A percentile compares a stretch with the other conserved stretches of the same genome.
These are phyloP conservation scores for Progne subis DNA, from an alignment of 2,113 vertebrate genomes.

Conservation along the genomic window DNA sequence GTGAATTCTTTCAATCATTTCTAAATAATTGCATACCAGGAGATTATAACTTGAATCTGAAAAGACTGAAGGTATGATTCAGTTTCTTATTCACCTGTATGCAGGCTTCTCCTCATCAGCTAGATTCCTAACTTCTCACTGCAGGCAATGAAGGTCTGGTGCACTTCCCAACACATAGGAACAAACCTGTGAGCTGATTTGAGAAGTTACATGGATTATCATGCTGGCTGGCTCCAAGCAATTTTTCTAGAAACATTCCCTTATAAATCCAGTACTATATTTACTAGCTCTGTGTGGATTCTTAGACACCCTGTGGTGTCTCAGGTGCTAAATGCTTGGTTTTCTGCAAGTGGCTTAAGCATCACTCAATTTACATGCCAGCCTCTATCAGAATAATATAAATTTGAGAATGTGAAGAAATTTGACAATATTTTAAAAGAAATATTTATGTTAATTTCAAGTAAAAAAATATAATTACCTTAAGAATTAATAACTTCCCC, in stretches of 20 bases:
- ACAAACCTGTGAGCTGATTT: background rate
- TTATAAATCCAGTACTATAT: background rate
- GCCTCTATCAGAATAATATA: background rate
- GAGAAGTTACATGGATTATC: background rate
- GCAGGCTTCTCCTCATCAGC: background rate
- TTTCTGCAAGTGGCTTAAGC: background rate
- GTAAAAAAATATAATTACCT: background rate
- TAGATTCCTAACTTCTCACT: background rate
- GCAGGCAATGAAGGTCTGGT: background rate
- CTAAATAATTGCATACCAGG: background rate
- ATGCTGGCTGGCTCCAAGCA: background rate
- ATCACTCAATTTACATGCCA: background rate
- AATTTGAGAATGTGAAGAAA: background rate
- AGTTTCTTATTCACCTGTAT: background rate
- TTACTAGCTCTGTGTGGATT: background rate
- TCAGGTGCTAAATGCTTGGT: background rate
- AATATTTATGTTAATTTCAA: background rate
- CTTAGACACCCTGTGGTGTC: background rate
- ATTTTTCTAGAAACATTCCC: background rate
- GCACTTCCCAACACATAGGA: background rate
- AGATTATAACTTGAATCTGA: background rate
- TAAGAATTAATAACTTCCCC: background rate
- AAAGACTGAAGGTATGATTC: background rate
- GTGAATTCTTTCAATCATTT: background rate
- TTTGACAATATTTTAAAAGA: background rate